Evolutionary conservation across 2,888 invertebrate genomes (phyloP).

Genomic region (Melipona bicolor): DNA sequence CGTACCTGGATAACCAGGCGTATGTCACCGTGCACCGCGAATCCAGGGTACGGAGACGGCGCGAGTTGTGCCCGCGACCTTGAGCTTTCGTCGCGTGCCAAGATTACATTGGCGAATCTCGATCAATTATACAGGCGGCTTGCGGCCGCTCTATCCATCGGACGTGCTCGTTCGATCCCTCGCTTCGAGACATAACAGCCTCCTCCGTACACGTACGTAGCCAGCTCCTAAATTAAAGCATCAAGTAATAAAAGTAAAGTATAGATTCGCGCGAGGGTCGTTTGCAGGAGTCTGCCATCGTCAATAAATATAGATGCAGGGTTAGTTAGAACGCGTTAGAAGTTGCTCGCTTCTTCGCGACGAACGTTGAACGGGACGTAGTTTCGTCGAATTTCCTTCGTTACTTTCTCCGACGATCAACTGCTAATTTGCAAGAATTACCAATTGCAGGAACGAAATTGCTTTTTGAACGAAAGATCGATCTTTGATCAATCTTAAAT

Average conservation of each 20-base stretch:
- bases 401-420: no score
- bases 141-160: background rate
- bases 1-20: slow-evolving; percentile 17
- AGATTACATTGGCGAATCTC: slow-evolving; percentile 72
- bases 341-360: no score
- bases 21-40: background rate
- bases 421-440: no score
- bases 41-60: slow-evolving; percentile 53
- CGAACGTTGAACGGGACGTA: no score
- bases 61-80: slow-evolving; percentile 72
- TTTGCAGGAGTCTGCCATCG: background rate
- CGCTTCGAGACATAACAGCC: background rate
- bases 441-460: no score
- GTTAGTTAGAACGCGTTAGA: background rate
- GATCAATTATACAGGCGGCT: slow-evolving; percentile 64
- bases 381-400: background rate
- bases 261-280: background rate
- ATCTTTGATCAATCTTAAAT: no score
- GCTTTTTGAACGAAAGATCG: no score
- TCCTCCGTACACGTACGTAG: background rate
- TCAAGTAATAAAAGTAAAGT: background rate
- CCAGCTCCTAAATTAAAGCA: background rate
- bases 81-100: slow-evolving; percentile 79
- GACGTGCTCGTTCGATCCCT: background rate
- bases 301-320: background rate